phyloP scores from a whole-genome alignment of 1,140 invertebrate species.

The Panagrolaimus sp. region DNA sequence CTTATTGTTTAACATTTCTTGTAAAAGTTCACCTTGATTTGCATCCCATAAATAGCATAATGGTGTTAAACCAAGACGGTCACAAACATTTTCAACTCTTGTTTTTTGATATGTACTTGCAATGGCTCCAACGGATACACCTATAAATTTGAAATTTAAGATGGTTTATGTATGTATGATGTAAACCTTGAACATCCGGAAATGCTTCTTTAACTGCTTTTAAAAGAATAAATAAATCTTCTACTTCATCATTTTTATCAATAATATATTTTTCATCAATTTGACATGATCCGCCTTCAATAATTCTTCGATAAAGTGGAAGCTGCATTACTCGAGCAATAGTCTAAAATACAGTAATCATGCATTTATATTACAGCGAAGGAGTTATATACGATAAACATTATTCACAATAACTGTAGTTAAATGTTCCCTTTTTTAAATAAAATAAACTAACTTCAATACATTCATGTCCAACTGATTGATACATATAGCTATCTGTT shows the following conservation, averaged over 20 bases:
- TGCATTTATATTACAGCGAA: no score
- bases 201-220: constrained; percentile 71
- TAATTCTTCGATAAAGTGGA: constrained; percentile 74
- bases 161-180: no score
- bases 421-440: no score
- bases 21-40: constrained; percentile 84
- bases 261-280: constrained; percentile 73
- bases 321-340: constrained; percentile 81
- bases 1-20: constrained; percentile 89
- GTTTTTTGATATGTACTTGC: constrained; percentile 93
- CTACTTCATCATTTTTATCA: constrained; percentile 90
- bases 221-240: constrained; percentile 84
- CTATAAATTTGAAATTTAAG: no score
- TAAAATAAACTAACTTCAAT: constrained; percentile 64
- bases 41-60: constrained; percentile 87
- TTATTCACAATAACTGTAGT: no score
- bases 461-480: constrained; percentile 92
- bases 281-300: constrained; percentile 72
- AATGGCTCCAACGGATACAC: constrained; percentile 90
- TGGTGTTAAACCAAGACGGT: constrained; percentile 76
- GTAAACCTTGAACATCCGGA: constrained; percentile 53
- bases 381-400: no score
- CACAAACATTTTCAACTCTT: constrained; percentile 95
- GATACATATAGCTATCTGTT: constrained; percentile 99
- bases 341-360: constrained; percentile 15